Base-by-base conservation (phyloP, 2,797 vertebrate genomes). In the Hypotaenidia philippensis region DNA sequence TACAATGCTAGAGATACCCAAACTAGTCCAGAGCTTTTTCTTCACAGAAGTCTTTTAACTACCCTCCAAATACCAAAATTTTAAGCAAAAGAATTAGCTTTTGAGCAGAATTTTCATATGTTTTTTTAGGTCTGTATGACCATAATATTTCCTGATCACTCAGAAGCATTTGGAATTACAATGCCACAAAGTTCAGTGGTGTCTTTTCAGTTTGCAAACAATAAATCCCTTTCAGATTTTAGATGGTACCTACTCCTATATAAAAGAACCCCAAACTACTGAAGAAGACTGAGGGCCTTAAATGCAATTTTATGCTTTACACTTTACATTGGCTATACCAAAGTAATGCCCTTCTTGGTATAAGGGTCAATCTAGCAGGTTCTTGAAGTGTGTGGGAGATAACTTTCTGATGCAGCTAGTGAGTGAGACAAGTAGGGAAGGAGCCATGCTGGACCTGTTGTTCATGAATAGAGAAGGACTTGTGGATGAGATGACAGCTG, bases 11-110 rank as follows among this genome's bases (percentile, higher is more conserved):
- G n/a, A 52, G 3, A 27, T 13, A 52, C 11, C 4, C 6, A 45
- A 34, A 27, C 25, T 40, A 0, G 0, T 40, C 0, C 1, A 13
- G 29, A 4, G 13, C 2, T 61, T 50, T 23, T 50, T 61, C 23
- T 32, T 40, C 15, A 63, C 38, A 45, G 21, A 63, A 21, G 3
- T 13, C 1, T 74, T 63, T n/a, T 21, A 52, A 52, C 21, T n/a
- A 34, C 40, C n/a, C 68, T 18, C 21, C 3, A 68, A 83, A 52
- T 8, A 25, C 41, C 66, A 57, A 74, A 40, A 63, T 11, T 31
- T 25, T 60, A 50, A 44, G 10, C 13, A 56, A 34, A 49, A 52
- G 0, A 27, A 50, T 83, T n/a, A 0, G 29, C 21, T 63, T 68
- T 13, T 17, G 8, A 34, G 9, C 2, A 63, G 6, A 74, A 63